Conservation (phyloP, 2,888 invertebrate genomes). For the Bruchidius siliquastri region DNA sequence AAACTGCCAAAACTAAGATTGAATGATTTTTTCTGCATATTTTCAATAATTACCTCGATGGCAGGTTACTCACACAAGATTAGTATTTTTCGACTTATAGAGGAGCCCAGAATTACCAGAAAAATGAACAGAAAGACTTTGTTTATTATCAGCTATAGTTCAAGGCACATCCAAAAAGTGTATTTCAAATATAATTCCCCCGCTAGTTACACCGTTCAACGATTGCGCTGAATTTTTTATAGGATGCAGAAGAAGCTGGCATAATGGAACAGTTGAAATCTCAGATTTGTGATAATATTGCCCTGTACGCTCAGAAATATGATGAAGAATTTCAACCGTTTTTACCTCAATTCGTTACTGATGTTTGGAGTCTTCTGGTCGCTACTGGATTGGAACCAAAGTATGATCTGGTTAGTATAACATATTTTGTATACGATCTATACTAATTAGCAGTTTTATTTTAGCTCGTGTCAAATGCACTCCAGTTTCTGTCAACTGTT, state of each 20-base stretch:
- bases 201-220: too few relatives aligned
- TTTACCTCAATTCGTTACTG: conserved; percentile 88
- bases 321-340: conserved; percentile 94
- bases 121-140: too few relatives aligned
- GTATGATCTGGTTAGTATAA: conserved; percentile 75
- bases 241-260: conserved; percentile 83
- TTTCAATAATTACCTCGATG: too few relatives aligned
- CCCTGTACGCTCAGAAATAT: conserved; percentile 94
- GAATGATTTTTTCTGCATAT: too few relatives aligned
- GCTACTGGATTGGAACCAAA: conserved; percentile 80
- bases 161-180: too few relatives aligned
- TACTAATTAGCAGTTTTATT: conserved; percentile 19
- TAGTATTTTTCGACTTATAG: too few relatives aligned
- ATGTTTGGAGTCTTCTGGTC: conserved; percentile 87
- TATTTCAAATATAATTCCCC: too few relatives aligned
- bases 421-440: conserved; percentile 2
- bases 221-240: conserved; percentile 22
- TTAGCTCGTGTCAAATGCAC: conserved; percentile 91
- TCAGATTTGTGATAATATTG: conserved; percentile 93
- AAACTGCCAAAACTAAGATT: too few relatives aligned
- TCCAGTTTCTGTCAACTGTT: conserved; percentile 91
- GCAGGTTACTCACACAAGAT: too few relatives aligned
- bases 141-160: too few relatives aligned
- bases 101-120: too few relatives aligned
- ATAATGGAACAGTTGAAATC: conserved; percentile 87